phyloP scores from a whole-genome alignment of 2,888 invertebrate genomes.

The Caradrina clavipalpis region DNA sequence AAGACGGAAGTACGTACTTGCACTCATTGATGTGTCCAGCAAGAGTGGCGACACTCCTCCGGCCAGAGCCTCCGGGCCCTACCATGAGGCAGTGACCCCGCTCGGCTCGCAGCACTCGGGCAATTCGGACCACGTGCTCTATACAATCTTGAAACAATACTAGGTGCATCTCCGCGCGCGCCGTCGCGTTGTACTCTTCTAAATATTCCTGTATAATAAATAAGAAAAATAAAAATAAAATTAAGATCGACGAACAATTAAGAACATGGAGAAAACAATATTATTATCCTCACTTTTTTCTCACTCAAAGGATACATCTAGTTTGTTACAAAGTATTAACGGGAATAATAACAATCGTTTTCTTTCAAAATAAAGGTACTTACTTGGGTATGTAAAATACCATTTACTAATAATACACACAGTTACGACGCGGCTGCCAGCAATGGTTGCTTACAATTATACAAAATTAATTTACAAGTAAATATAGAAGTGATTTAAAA shows the following conservation, averaged over 20 bases:
- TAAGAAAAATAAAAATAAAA: not conserved
- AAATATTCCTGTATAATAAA: constrained; percentile 92
- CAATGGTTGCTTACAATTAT: no score
- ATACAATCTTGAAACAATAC: constrained; percentile 97
- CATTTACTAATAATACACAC: no score
- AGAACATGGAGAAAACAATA: no score
- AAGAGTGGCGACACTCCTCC: constrained; percentile 96
- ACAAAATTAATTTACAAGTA: no score
- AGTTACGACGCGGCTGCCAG: no score
- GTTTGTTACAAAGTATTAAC: no score
- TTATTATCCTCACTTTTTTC: no score
- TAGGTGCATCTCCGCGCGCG: constrained; percentile 95
- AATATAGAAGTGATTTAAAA: no score
- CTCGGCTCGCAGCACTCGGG: constrained; percentile 95
- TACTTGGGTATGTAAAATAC: no score
- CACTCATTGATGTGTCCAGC: constrained; percentile 96
- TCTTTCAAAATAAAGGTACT: no score
- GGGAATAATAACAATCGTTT: no score
- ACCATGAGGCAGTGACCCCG: constrained; percentile 97
- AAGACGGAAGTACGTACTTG: constrained; percentile 85
- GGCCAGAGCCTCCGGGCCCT: constrained; percentile 97
- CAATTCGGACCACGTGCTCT: constrained; percentile 96
- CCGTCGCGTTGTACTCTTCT: constrained; percentile 95
- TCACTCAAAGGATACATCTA: no score
- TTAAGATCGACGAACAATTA: not conserved